Conservation (phyloP, 2,888 invertebrate genomes). For the Spodoptera picta region DNA sequence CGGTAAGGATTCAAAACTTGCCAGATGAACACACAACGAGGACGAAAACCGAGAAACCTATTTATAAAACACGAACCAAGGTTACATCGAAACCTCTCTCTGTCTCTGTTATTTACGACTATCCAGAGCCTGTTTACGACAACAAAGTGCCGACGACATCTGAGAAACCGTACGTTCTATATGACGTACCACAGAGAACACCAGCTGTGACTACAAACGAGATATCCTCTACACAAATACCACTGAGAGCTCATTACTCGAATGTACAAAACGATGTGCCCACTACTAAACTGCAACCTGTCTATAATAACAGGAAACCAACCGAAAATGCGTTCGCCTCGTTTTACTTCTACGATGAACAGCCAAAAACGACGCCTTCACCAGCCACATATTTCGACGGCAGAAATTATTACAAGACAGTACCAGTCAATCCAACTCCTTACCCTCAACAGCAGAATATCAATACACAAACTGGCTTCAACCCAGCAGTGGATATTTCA, state of each 20-base stretch:
- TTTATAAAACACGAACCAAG: conserved; percentile 84
- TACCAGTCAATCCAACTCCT: conserved; percentile 68
- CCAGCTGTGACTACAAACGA: conserved; percentile 73
- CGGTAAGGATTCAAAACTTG: conserved; percentile 80
- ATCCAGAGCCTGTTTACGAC: conserved; percentile 81
- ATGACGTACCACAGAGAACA: conserved; percentile 83
- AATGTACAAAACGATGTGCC: conserved; percentile 87
- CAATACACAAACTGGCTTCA: conserved; percentile 74
- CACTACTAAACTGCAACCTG: conserved; percentile 87
- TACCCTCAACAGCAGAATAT: conserved; percentile 72
- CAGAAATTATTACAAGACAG: conserved; percentile 82
- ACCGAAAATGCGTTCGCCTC: conserved; percentile 87
- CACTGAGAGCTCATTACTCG: conserved; percentile 90
- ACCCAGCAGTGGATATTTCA: conserved; percentile 80
- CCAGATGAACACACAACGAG: conserved; percentile 77
- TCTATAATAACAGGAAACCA: conserved; percentile 80
- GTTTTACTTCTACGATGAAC: conserved; percentile 92
- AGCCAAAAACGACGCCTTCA: conserved; percentile 87
- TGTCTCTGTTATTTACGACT: conserved; percentile 85
- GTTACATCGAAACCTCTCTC: conserved; percentile 84
- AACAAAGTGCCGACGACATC: conserved; percentile 80
- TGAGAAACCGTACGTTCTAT: conserved; percentile 85
- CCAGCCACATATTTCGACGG: conserved; percentile 86
- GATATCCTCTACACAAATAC: conserved; percentile 89
- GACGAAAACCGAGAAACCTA: conserved; percentile 82